Base-by-base conservation (phyloP, 2,797 vertebrate species). In the Syncerus caffer region DNA sequence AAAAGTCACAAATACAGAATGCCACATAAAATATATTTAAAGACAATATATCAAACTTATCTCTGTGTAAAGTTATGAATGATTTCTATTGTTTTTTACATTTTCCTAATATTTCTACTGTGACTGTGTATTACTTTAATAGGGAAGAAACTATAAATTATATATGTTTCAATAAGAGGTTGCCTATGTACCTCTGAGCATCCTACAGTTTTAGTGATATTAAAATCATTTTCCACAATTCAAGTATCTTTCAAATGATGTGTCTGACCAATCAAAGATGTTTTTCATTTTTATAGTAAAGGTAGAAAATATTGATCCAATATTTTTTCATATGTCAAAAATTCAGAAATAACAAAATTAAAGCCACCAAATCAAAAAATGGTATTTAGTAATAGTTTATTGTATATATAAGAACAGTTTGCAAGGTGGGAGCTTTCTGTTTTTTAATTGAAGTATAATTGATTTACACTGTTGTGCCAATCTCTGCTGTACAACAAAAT, bases 201-300 rank as follows among this genome's bases (percentile, higher is more conserved):
- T 17, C 19, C 71, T 78, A 83, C 60, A 78, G 31, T 27, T 89
- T 87, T 53, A 93, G 78, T 38, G 57, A 89, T 53, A 92, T 57
- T 51, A 92, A 97, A 93, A 50, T 29, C 12, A 92, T 17, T 88
- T 89, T 92, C 84, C 38, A 86, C 74, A 83, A 93, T 84, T 92
- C n/a, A 88, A 85, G 31, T 38, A 6, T 71, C 29, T 95, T 83
- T 82, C 67, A 76, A 95, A 87, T 79, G n/a, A 78, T 53, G 17
- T 85, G 14, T 47, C 83, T 94, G 21, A 78, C 7, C 8, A 45
- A 74, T 57, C 6, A 3, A 76, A 80, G 16, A 29, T 47, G 11
- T 12, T 71, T 4, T 10, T 67, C n/a, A 51, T 90, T 95, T 94
- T 34, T 51, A 74, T 88, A 19, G 60, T 25, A 78, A 45, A 38